Percentiles rank a stretch among this genome's conserved stretches.
These are phyloP conservation scores for Elgonia sp. DNA, from an alignment of 2,888 invertebrate species.

Conservation along the genomic window DNA sequence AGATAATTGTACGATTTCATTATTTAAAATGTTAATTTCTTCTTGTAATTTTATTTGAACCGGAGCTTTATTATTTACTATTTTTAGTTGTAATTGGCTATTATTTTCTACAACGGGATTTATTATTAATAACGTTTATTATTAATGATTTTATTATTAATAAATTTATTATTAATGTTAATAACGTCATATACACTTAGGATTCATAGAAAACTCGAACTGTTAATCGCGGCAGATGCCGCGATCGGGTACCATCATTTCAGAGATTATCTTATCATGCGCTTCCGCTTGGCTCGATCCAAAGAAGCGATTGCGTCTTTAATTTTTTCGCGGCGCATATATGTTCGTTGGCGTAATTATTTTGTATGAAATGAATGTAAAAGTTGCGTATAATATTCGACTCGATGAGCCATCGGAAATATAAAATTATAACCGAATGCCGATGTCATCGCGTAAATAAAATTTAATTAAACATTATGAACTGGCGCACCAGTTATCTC, in stretches of 20 bases:
- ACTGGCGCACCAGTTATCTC: neutral
- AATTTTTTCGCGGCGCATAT: neutral
- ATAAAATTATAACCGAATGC: conserved; percentile 31
- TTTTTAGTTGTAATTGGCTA: no score
- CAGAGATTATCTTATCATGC: conserved; percentile 66
- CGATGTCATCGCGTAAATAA: conserved; percentile 7
- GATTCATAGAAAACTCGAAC: conserved; percentile 64
- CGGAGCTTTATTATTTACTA: no score
- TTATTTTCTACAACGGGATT: no score
- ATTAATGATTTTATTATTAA: no score
- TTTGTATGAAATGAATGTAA: conserved; percentile 28
- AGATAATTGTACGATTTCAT: no score
- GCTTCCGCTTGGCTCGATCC: conserved; percentile 56
- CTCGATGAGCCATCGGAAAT: neutral
- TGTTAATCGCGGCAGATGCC: conserved; percentile 63
- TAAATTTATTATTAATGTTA: no score
- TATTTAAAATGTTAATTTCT: no score
- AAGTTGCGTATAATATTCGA: neutral
- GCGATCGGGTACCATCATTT: conserved; percentile 62
- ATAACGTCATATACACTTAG: conserved; percentile 50
- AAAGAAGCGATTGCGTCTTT: conserved; percentile 21
- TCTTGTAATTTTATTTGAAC: no score
- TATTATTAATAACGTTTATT: no score
- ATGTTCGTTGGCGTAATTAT: conserved; percentile 7
- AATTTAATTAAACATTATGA: conserved; percentile 41